Evolutionary conservation across 2,888 invertebrate species (phyloP).

Genomic region (Branchinecta sandiegonensis): DNA sequence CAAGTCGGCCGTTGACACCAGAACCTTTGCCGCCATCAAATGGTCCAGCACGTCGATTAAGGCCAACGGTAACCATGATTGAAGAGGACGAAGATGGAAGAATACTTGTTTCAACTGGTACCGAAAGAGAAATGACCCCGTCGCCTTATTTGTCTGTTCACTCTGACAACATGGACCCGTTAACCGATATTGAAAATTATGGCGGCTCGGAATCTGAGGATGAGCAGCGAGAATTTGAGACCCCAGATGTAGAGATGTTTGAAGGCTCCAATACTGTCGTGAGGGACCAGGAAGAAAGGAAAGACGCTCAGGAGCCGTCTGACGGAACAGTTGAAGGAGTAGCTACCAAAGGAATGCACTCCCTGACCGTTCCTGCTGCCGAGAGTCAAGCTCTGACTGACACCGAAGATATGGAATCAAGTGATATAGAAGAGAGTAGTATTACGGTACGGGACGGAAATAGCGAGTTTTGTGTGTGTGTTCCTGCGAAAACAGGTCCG

Average conservation of each 20-base stretch:
- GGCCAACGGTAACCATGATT: background rate
- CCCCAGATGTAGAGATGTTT: conserved; percentile 23
- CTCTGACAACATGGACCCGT: conserved; percentile 33
- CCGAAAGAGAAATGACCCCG: background rate
- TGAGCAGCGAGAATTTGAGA: conserved; percentile 28
- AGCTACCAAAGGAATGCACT: background rate
- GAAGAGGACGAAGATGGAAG: conserved; percentile 1
- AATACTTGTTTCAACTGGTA: background rate
- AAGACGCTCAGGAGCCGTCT: background rate
- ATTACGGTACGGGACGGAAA: conserved; percentile 27
- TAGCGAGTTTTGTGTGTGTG: conserved; percentile 28
- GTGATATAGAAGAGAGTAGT: conserved; percentile 23
- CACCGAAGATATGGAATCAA: conserved; percentile 38
- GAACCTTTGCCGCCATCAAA: background rate
- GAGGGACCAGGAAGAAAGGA: background rate
- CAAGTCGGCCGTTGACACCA: background rate
- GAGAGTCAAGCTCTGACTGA: conserved; percentile 36
- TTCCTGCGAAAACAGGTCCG: conserved; percentile 18
- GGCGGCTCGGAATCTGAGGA: conserved; percentile 33
- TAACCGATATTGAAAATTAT: conserved; percentile 44
- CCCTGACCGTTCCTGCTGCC: background rate
- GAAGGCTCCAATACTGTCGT: conserved; percentile 20
- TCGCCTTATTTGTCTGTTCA: conserved; percentile 4
- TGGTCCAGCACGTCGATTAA: background rate
- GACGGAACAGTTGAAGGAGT: background rate